Base-by-base conservation (phyloP, 2,888 invertebrate genomes). In the Pyrrhia umbra region DNA sequence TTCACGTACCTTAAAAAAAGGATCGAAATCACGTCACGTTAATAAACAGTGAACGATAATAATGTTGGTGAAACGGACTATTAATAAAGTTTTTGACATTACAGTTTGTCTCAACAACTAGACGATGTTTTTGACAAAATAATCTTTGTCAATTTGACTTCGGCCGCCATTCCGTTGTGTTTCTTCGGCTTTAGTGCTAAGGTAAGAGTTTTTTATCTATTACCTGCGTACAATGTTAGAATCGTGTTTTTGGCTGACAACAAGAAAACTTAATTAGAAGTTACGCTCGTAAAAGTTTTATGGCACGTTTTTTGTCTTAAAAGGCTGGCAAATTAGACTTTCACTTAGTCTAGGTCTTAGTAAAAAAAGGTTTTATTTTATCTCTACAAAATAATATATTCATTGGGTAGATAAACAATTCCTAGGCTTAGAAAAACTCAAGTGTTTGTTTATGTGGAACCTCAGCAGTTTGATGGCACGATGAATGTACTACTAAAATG, bases 131-230 rank as follows among this genome's bases (percentile, higher is more conserved):
- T 90, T 43, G 88, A 89, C 52, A 76, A 77, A 65, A 81, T 90
- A 55, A 83, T 90, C 10, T 91, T 91, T 56, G 57, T 89, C 0
- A 85, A 88, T 74, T 61, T 92, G 23, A 65, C 85, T 0, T 84
- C 86, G 34, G 82, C 86, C 0, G 86, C 85, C 0, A 70, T 89
- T 10, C 82, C 82, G 0, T 82, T 87, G n/a, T 87, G 90, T 46
- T 88, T 91, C 27, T 92, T 90, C 45, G 87, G 83, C 2, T 83
- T 92, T 23, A 78, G 87, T 13, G 82, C 85, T 6, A 87, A 84
- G 52, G 92, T 91, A 64, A 83, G 84, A 34, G 3, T 34, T 5
- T 34, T 34, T 34, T 34, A n/a, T n/a, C n/a, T n/a, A 34, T 34
- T n/a, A 34, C 34, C n/a, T n/a, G n/a, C n/a, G 3, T n/a, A 34